Evolutionary conservation across 2,797 vertebrate species (phyloP).

Genomic region (Garrulus glandarius): DNA sequence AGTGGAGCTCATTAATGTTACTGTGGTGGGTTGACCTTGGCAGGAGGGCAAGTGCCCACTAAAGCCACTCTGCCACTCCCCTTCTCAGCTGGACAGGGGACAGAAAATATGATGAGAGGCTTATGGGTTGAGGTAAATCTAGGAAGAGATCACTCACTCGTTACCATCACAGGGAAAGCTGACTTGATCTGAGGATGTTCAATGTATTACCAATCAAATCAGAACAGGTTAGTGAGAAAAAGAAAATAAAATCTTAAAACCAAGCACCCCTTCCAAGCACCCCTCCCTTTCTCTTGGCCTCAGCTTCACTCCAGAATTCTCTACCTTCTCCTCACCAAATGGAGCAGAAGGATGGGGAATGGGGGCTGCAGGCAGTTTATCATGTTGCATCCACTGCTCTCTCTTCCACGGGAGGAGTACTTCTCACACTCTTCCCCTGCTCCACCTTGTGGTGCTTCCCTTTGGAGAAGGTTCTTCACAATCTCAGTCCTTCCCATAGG

Average conservation of each 20-base stretch:
- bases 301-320: neutral
- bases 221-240: neutral
- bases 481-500: rapidly evolving
- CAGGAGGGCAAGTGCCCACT: neutral
- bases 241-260: neutral
- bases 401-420: neutral
- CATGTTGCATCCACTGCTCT: neutral
- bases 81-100: neutral
- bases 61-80: neutral
- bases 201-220: neutral
- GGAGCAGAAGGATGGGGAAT: too few species aligned
- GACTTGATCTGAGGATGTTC: neutral
- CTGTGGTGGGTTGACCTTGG: neutral
- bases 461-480: neutral
- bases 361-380: neutral
- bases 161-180: neutral
- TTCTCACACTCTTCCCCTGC: neutral
- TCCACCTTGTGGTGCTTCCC: neutral
- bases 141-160: neutral
- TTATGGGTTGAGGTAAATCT: neutral
- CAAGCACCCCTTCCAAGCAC: neutral
- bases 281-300: neutral
- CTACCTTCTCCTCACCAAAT: neutral
- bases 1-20: neutral
- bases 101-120: neutral